Conservation (phyloP, 2,113 vertebrate genomes). For the Amazona vittata region DNA sequence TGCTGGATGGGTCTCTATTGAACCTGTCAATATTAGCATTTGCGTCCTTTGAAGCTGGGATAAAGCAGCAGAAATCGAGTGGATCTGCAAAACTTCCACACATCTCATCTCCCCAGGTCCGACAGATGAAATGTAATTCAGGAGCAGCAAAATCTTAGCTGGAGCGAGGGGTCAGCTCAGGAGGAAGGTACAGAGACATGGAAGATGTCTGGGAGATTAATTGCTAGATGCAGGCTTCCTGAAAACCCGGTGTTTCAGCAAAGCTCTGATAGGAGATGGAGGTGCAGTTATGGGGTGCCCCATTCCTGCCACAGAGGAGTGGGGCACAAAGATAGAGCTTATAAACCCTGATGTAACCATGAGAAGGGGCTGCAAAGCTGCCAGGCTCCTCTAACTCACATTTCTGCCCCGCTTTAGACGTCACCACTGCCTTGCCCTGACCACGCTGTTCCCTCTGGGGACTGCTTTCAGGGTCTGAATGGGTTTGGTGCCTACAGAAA, state of each 20-base stretch:
- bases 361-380: not conserved
- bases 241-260: rapidly evolving
- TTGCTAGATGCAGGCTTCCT: not conserved
- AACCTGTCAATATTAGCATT: slow-evolving; percentile 28
- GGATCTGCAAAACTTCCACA: slow-evolving; percentile 7
- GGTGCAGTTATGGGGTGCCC: not conserved
- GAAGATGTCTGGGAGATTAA: slow-evolving; percentile 30
- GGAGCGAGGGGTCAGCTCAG: slow-evolving; percentile 4
- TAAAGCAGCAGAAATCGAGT: not conserved
- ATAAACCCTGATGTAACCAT: not conserved
- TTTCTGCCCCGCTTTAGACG: not conserved
- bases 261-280: not conserved
- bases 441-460: not conserved
- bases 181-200: slow-evolving; percentile 8
- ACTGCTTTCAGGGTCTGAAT: not conserved
- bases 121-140: slow-evolving; percentile 18
- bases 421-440: rapidly evolving
- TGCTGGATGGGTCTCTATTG: not conserved
- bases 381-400: not conserved
- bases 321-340: not conserved
- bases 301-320: not conserved
- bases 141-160: slow-evolving; percentile 20
- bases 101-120: not conserved
- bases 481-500: not conserved
- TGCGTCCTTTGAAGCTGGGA: not conserved